phyloP scores from a whole-genome alignment of 2,888 invertebrate species.

The Stegana nigrithorax region DNA sequence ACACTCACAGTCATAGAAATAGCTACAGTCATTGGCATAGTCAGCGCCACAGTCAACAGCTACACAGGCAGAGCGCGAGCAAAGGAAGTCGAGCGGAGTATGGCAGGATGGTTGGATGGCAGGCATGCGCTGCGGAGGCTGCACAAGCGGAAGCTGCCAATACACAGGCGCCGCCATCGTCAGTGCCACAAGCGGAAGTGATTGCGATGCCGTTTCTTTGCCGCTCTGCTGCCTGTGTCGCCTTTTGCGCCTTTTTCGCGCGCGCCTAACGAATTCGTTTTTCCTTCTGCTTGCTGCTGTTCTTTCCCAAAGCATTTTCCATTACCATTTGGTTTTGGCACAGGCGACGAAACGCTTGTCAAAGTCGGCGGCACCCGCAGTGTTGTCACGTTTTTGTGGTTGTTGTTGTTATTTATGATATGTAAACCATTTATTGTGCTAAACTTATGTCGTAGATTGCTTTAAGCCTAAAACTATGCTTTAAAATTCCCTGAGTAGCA shows the following conservation, averaged over 20 bases:
- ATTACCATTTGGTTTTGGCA: conserved; percentile 3
- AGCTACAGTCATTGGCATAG: conserved; percentile 14
- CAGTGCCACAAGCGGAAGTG: conserved; percentile 3
- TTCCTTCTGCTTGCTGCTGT: neutral
- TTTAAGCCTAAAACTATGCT: neutral
- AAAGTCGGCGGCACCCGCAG: neutral
- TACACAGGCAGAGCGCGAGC: neutral
- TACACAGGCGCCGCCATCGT: conserved; percentile 7
- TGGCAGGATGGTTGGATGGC: no score
- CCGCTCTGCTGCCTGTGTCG: neutral
- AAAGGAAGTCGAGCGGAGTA: no score
- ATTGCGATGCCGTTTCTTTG: conserved; percentile 3
- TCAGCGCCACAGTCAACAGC: neutral
- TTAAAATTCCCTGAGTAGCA: conserved; percentile 31
- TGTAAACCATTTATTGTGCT: no score
- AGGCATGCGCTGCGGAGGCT: no score
- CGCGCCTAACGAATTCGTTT: neutral
- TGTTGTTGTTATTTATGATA: no score
- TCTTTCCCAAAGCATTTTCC: conserved; percentile 3
- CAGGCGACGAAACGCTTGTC: neutral
- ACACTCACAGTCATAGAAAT: conserved; percentile 19
- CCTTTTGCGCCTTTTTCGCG: neutral
- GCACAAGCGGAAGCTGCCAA: conserved; percentile 3
- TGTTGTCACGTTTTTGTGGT: no score
- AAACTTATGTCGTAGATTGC: no score